Base-by-base conservation (phyloP, 2,888 invertebrate species). In the Teleogryllus oceanicus region DNA sequence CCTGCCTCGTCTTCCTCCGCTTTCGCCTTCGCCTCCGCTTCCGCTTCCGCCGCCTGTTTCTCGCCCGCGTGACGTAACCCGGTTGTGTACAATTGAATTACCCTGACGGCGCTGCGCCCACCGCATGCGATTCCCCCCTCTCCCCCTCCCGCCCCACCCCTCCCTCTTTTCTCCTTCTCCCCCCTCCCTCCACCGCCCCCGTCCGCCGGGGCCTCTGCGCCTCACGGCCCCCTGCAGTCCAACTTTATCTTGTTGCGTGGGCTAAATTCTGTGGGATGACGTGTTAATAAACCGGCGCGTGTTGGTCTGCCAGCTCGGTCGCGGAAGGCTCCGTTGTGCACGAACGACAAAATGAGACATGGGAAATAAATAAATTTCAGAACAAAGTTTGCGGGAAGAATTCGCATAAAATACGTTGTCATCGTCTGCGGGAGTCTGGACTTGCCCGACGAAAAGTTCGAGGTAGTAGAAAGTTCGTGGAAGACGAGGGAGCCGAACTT, bases 231-330 rank as follows among this genome's bases (percentile, higher is more conserved):
- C n/a, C 62, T 62, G n/a, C 62, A 37, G 62, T 18, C 62, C 62
- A 62, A 62, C 62, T 62, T 62, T 62, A 62, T 62, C 62, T 62
- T 62, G 62, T 62, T 62, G 62, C 62, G n/a, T 62, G 62, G n/a
- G 62, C 11, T 62, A n/a, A 62, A 62, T 13, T n/a, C 62, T 62
- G n/a, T n/a, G 62, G 62, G n/a, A 62, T 62, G 62, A 62, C 62
- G 62, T 62, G 62, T 62, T 62, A 62, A 62, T 62, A 13, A 62
- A 62, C 37, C 62, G 62, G 62, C n/a, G 3, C 62, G 62, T 62
- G 62, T 62, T 62, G 16, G 62, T 62, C 62, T 62, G 62, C 62
- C 62, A 62, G 62, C 16, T n/a, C n/a, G 62, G 16, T 62, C 62
- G 37, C 37, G 8, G 16, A 62, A 62, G 8, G 62, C 13, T 62